Evolutionary conservation across 2,888 invertebrate species (phyloP), one percentile per base, ranked within the genome.

Genomic region (Tuta absoluta): DNA sequence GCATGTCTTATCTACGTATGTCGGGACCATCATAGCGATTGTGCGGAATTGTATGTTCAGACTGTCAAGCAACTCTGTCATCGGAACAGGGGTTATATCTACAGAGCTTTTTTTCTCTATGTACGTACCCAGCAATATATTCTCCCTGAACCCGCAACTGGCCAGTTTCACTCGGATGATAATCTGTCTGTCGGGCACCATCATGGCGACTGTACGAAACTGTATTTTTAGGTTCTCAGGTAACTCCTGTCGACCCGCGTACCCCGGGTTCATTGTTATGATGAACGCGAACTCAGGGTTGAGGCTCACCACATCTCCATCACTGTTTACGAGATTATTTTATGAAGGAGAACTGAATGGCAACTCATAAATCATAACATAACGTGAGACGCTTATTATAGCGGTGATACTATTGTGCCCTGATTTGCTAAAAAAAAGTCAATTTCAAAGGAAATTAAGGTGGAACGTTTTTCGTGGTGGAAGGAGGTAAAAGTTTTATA

Each of bases 11-110:
- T n/a, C n/a, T n/a, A n/a, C n/a, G 96, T 75, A 97, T 92, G 81
- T 98, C 98, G 0, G 97, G 98, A 98, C 97, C 97, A 98, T 98
- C 98, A 98, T 98, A 2, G 97, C 96, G 0, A 98, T 97, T 12
- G 95, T 95, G 60, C 97, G 92, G 84, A 98, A 98, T 91, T 96
- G 95, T 64, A 97, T 96, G 87, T 98, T 98, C 66, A 98, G 89
- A 86, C 98, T 98, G 83, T 98, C 98, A 0, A 97, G 98, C 68
- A 98, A 82, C 81, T 98, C 98, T n/a, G n/a, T n/a, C n/a, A n/a
- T n/a, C n/a, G n/a, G n/a, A n/a, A n/a, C n/a, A n/a, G n/a, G n/a
- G n/a, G n/a, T n/a, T n/a, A n/a, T n/a, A n/a, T n/a, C n/a, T n/a
- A n/a, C n/a, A n/a, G n/a, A n/a, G n/a, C n/a, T n/a, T n/a, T n/a